Percentiles rank a stretch among this genome's conserved stretches.
Conservation (phyloP, 2,888 invertebrate genomes). For the Coenonympha glycerion region DNA sequence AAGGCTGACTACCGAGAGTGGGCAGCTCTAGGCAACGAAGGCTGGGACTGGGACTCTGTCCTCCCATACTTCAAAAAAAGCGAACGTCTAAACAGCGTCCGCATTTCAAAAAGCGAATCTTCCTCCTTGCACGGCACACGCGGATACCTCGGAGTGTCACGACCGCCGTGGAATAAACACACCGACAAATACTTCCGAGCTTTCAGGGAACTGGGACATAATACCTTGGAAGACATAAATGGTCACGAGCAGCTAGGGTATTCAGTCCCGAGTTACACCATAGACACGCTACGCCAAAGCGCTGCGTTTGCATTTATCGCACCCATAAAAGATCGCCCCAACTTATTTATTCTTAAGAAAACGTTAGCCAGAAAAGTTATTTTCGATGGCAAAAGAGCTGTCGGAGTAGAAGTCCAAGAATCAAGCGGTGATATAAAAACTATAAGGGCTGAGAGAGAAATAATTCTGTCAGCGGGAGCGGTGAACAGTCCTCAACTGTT, state of each 20-base stretch:
- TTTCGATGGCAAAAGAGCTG: constrained; percentile 36
- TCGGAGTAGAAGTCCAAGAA: constrained; percentile 40
- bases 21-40: constrained; percentile 78
- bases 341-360: constrained; percentile 45
- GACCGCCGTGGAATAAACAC: constrained; percentile 45
- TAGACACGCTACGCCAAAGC: constrained; percentile 36
- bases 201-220: constrained; percentile 42
- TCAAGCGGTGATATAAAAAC: constrained; percentile 22
- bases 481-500: constrained; percentile 48
- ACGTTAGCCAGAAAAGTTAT: constrained; percentile 42
- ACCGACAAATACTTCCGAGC: constrained; percentile 48
- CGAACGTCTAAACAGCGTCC: constrained; percentile 34
- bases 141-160: constrained; percentile 40
- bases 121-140: constrained; percentile 39
- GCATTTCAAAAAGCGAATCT: constrained; percentile 38
- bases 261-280: constrained; percentile 35
- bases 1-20: constrained; percentile 79
- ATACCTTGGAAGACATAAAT: constrained; percentile 40
- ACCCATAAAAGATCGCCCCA: constrained; percentile 39
- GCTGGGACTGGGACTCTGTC: constrained; percentile 46
- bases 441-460: constrained; percentile 39
- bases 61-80: constrained; percentile 46
- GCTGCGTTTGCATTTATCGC: constrained; percentile 40
- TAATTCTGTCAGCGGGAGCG: constrained; percentile 49
- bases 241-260: constrained; percentile 45